These are phyloP conservation scores for Oikopleura albicans DNA, from an alignment of 23 tunicate genomes.

Conservation along the genomic window DNA sequence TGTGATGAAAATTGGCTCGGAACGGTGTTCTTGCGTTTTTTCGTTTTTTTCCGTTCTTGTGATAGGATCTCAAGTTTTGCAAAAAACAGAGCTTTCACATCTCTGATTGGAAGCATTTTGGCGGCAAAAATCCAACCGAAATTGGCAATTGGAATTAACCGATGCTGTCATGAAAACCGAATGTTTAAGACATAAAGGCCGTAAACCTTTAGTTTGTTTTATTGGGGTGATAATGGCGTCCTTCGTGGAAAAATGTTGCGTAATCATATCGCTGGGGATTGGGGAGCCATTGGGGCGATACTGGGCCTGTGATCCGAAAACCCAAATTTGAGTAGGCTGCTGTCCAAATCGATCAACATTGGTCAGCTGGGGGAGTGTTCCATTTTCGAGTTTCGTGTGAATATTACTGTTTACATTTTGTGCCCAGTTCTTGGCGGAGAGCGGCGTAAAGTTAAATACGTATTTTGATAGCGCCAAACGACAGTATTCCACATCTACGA, in stretches of 20 bases:
- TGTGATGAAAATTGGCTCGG: no score
- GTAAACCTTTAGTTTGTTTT: neutral
- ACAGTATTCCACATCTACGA: no score
- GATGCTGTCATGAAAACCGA: no score
- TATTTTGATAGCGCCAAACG: no score
- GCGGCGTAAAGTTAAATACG: neutral
- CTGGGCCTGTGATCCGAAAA: neutral
- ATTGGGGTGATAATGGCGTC: neutral
- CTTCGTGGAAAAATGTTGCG: neutral
- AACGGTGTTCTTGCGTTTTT: no score
- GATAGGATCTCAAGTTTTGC: no score
- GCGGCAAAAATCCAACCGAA: no score
- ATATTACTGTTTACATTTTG: neutral
- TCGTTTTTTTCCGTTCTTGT: no score
- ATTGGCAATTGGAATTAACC: no score
- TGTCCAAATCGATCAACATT: neutral
- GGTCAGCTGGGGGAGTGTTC: neutral
- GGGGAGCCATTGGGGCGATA: neutral
- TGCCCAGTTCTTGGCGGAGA: neutral
- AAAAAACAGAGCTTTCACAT: no score
- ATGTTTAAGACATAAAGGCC: no score
- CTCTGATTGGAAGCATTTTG: no score
- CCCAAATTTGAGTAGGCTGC: neutral
- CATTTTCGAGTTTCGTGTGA: neutral
- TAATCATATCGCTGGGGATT: neutral